phyloP scores from a whole-genome alignment of 1,140 invertebrate species.

The Palaemon carinicauda region DNA sequence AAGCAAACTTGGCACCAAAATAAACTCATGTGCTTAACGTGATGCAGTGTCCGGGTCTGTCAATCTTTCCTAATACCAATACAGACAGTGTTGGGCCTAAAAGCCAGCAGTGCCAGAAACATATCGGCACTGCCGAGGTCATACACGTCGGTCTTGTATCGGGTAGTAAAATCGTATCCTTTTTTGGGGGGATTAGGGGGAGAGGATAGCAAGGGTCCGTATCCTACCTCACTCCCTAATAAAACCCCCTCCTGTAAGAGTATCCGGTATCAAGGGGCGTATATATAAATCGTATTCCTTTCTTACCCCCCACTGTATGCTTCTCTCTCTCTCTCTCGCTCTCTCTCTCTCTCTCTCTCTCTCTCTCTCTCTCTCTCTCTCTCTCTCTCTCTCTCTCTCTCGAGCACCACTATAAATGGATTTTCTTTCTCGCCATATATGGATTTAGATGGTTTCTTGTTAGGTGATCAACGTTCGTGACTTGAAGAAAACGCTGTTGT shows the following conservation, averaged over 20 bases:
- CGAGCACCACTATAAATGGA: background rate
- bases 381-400: background rate
- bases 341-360: background rate
- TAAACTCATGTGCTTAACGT: background rate
- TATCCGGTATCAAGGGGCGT: background rate
- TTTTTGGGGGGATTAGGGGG: no score
- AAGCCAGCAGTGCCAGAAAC: no score
- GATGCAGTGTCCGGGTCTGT: background rate
- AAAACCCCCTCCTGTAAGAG: background rate
- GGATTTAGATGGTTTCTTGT: no score
- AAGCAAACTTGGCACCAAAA: background rate
- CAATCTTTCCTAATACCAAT: no score
- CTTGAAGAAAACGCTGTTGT: no score
- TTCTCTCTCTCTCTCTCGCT: no score
- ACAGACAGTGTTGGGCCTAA: no score
- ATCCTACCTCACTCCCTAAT: background rate
- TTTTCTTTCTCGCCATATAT: background rate
- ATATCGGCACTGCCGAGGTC: no score
- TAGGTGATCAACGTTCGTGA: no score
- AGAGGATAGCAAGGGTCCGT: background rate
- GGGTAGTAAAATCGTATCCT: no score
- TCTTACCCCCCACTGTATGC: no score
- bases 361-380: background rate
- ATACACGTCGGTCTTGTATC: no score
- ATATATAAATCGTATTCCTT: background rate